Evolutionary conservation across 2,888 invertebrate species (phyloP).

Genomic region (Erpobdella octoculata): DNA sequence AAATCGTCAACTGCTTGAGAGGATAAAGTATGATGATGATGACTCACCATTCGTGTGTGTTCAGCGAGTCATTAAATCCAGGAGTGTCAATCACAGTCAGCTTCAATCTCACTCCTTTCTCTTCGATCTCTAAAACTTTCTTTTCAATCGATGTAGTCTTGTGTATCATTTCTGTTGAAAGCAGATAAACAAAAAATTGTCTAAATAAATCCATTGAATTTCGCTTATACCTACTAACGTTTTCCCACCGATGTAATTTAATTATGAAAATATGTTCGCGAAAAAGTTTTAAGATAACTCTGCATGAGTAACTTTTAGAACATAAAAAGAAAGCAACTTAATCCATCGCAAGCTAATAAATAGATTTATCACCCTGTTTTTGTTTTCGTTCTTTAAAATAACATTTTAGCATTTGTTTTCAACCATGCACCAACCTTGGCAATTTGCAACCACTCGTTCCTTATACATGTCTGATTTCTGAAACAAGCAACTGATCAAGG

Average conservation of each 20-base stretch:
- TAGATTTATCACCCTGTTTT: no score
- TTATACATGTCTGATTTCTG: constrained; percentile 78
- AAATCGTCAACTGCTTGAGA: no score
- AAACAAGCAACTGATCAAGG: constrained; percentile 85
- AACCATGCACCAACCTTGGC: constrained; percentile 59
- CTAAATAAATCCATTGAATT: not conserved
- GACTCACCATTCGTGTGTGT: constrained; percentile 47
- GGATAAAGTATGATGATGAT: not conserved
- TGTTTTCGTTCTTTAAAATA: no score
- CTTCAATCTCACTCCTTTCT: constrained; percentile 50
- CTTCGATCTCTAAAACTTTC: constrained; percentile 63
- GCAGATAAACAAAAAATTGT: not conserved
- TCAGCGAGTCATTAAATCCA: constrained; percentile 50
- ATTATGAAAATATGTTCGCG: no score
- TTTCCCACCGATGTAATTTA: not conserved
- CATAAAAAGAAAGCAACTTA: no score
- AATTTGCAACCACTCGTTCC: constrained; percentile 68
- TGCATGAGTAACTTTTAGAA: no score
- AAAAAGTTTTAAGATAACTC: no score
- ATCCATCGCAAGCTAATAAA: no score
- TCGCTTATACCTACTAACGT: not conserved
- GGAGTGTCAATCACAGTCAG: constrained; percentile 52
- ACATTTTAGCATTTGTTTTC: not conserved
- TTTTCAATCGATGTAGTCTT: constrained; percentile 88
- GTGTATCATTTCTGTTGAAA: constrained; percentile 63